These are phyloP conservation scores for Andrena bucephala DNA, from an alignment of 2,888 invertebrate species.

Conservation along the genomic window DNA sequence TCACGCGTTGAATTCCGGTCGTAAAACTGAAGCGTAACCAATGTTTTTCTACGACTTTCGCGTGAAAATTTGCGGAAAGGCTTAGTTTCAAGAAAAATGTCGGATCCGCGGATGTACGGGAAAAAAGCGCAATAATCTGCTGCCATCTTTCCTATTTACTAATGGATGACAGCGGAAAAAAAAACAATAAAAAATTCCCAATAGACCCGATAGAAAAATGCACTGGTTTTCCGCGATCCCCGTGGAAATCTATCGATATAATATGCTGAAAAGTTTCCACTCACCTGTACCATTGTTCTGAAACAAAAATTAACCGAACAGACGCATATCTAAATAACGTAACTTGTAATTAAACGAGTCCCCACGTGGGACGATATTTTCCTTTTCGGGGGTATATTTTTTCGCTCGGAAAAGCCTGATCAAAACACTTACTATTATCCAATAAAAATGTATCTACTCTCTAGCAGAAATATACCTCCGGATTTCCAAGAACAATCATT, in stretches of 20 bases:
- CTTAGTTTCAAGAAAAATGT: slow-evolving; percentile 80
- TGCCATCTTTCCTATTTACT: slow-evolving; percentile 85
- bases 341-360: slow-evolving; percentile 84
- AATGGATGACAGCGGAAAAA: slow-evolving; percentile 84
- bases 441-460: slow-evolving; percentile 14
- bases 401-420: slow-evolving; percentile 83
- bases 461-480: not conserved
- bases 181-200: slow-evolving; percentile 84
- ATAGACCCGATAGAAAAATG: slow-evolving; percentile 78
- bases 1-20: slow-evolving; percentile 72
- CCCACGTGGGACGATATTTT: slow-evolving; percentile 85
- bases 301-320: slow-evolving; percentile 83
- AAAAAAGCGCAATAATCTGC: slow-evolving; percentile 85
- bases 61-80: slow-evolving; percentile 53
- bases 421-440: slow-evolving; percentile 75
- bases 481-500: not conserved
- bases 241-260: slow-evolving; percentile 50
- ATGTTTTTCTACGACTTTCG: slow-evolving; percentile 52
- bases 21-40: slow-evolving; percentile 72
- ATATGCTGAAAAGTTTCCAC: slow-evolving; percentile 75
- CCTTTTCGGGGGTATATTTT: slow-evolving; percentile 83
- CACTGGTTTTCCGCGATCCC: slow-evolving; percentile 53
- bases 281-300: slow-evolving; percentile 84
- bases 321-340: slow-evolving; percentile 84
- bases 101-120: slow-evolving; percentile 79